Evolutionary conservation across 2,113 vertebrate species (phyloP).

Genomic region (Lasiurus borealis): DNA sequence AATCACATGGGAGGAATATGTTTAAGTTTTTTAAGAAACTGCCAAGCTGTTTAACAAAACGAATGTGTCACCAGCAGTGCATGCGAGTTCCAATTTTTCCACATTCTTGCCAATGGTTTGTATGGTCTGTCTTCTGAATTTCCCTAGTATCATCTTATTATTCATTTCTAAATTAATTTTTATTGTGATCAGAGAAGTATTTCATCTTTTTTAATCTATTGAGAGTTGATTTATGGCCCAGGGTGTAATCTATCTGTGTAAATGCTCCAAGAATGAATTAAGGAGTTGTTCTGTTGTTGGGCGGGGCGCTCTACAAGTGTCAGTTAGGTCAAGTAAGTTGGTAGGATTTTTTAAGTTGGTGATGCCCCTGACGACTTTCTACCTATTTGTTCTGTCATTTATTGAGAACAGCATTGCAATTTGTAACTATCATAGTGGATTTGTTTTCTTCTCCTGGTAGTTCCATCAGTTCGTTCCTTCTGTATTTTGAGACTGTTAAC

Average conservation of each 20-base stretch:
- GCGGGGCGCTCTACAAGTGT: neutral
- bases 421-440: neutral
- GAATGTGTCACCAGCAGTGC: neutral
- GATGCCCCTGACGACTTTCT: neutral
- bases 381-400: neutral
- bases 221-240: neutral
- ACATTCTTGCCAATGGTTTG: neutral
- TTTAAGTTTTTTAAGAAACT: neutral
- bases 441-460: neutral
- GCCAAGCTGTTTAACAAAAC: neutral
- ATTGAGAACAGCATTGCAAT: neutral
- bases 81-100: neutral
- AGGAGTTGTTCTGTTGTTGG: neutral
- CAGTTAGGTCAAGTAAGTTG: neutral
- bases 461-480: neutral
- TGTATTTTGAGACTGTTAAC: neutral
- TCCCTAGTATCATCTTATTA: neutral
- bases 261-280: neutral
- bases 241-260: neutral
- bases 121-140: neutral
- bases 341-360: neutral
- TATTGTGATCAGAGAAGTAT: neutral
- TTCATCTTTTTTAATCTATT: neutral
- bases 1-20: neutral
- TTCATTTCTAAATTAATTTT: conserved; percentile 20